These are phyloP conservation scores for Tuberolachnus salignus DNA, from an alignment of 2,888 invertebrate species.

Conservation along the genomic window DNA sequence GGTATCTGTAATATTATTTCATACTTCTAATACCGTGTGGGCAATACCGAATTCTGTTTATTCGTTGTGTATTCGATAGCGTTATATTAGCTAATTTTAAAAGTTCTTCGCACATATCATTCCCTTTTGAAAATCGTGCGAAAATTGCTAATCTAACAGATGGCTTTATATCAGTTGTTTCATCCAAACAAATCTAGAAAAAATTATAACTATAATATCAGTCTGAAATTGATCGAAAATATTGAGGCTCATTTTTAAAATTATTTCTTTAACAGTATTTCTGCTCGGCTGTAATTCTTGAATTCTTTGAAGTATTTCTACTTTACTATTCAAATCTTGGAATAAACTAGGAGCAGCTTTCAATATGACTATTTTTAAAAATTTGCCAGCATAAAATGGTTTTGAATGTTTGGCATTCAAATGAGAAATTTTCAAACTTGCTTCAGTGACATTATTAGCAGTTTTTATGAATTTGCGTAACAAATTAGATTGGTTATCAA, in stretches of 20 bases:
- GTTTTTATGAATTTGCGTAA: slow-evolving; percentile 24
- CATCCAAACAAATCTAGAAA: slow-evolving; percentile 16
- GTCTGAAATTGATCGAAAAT: slow-evolving; percentile 24
- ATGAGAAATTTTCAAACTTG: slow-evolving; percentile 19
- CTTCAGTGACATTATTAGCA: slow-evolving; percentile 25
- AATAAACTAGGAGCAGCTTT: slow-evolving; percentile 37
- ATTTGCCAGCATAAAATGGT: slow-evolving; percentile 21
- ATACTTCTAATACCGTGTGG: neutral
- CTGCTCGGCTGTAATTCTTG: slow-evolving; percentile 27
- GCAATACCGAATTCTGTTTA: slow-evolving; percentile 23
- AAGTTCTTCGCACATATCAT: slow-evolving; percentile 23
- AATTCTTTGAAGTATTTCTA: slow-evolving; percentile 11
- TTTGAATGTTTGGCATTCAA: slow-evolving; percentile 22
- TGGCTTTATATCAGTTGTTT: slow-evolving; percentile 34
- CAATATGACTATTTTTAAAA: slow-evolving; percentile 23
- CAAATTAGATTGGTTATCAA: slow-evolving; percentile 30
- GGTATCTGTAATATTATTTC: too few species aligned
- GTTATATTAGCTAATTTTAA: slow-evolving; percentile 33
- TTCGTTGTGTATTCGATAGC: too few species aligned
- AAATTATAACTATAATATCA: slow-evolving; percentile 30
- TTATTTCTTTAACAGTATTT: slow-evolving; percentile 27
- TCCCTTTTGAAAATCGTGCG: slow-evolving; percentile 22
- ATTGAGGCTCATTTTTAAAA: slow-evolving; percentile 29
- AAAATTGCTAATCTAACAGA: slow-evolving; percentile 29
- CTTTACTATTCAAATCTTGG: slow-evolving; percentile 29